Conservation (phyloP, 2,888 invertebrate species). For the Gymnosoma rotundatum region DNA sequence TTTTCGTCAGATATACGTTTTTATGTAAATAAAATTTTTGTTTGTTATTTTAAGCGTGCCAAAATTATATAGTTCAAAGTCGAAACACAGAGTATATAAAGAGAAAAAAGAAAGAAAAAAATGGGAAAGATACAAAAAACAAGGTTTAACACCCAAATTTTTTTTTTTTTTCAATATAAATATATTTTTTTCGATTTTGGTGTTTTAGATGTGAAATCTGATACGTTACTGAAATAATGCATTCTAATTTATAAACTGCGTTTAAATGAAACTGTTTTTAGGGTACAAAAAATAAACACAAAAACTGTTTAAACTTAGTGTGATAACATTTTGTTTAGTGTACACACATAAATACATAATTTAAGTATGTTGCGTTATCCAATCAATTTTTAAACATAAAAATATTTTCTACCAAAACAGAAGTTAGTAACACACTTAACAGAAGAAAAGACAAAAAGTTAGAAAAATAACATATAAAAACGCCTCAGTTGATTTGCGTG, state of each 20-base stretch:
- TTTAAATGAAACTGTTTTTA: slow-evolving; percentile 16
- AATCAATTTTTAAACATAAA: background rate
- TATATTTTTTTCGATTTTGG: slow-evolving; percentile 20
- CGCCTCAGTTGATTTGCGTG: background rate
- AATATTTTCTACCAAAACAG: background rate
- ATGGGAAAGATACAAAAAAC: slow-evolving; percentile 60
- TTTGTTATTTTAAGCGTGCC: slow-evolving; percentile 61
- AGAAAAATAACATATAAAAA: background rate
- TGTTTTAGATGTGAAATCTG: slow-evolving; percentile 54
- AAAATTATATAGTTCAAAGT: slow-evolving; percentile 53
- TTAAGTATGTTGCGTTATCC: background rate
- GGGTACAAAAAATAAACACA: slow-evolving; percentile 19
- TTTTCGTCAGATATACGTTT: slow-evolving; percentile 8
- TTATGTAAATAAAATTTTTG: slow-evolving; percentile 12
- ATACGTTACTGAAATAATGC: slow-evolving; percentile 33
- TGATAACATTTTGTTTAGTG: slow-evolving; percentile 1
- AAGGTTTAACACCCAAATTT: slow-evolving; percentile 64
- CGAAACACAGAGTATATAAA: slow-evolving; percentile 59
- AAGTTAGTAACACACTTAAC: slow-evolving; percentile 19
- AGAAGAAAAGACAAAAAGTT: slow-evolving; percentile 1
- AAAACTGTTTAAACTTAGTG: background rate
- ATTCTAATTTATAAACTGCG: slow-evolving; percentile 9
- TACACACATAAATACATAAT: no score
- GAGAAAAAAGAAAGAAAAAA: slow-evolving; percentile 64
- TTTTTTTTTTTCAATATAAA: slow-evolving; percentile 1